Conservation (phyloP, 2,888 invertebrate species). For the Gandaritis pyraliata region DNA sequence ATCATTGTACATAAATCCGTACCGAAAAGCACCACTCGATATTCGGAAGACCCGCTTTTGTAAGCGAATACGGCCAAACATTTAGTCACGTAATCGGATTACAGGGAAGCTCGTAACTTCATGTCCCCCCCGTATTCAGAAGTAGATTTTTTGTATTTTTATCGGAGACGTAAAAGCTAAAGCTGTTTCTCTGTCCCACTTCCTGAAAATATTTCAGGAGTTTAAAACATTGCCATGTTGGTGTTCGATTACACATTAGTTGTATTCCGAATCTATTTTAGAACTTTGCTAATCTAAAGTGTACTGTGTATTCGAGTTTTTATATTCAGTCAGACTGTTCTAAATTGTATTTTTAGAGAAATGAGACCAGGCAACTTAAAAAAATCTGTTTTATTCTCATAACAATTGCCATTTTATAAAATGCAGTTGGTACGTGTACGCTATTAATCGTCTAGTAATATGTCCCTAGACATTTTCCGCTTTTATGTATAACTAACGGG, state of each 20-base stretch:
- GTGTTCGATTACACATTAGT: conserved; percentile 8
- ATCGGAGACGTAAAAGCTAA: conserved; percentile 34
- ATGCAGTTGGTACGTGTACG: conserved; percentile 18
- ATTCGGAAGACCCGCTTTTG: conserved; percentile 7
- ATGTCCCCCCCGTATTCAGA: conserved; percentile 47
- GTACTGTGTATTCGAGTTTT: too few relatives aligned
- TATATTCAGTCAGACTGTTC: too few relatives aligned
- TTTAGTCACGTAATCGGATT: conserved; percentile 70
- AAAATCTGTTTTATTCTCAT: not conserved
- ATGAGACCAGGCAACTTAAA: not conserved
- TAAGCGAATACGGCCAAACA: conserved; percentile 39
- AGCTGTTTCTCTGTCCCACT: conserved; percentile 27
- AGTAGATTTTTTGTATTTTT: conserved; percentile 43
- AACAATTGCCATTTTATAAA: conserved; percentile 11
- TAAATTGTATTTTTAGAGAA: not conserved
- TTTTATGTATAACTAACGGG: conserved; percentile 29
- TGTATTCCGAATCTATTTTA: conserved; percentile 2
- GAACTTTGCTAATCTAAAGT: not conserved
- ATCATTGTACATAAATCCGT: not conserved
- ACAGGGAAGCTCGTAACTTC: conserved; percentile 54
- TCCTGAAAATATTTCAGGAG: conserved; percentile 20
- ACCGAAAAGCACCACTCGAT: not conserved
- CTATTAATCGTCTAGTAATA: conserved; percentile 27
- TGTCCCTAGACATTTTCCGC: conserved; percentile 26
- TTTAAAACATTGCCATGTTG: conserved; percentile 8